Conservation (phyloP, 2,888 invertebrate genomes). For the Volucella inanis region DNA sequence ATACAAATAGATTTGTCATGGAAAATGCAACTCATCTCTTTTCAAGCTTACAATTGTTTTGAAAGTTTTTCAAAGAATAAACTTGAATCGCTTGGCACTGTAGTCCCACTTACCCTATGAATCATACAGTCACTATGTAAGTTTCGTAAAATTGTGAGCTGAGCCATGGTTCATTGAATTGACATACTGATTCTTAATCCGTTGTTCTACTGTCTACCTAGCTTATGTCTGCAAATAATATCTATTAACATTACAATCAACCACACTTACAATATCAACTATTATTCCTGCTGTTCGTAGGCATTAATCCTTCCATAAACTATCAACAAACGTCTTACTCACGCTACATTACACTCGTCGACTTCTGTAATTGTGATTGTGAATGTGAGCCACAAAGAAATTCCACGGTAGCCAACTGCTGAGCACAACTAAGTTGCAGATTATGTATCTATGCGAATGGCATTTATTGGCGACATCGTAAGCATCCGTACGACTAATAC, state of each 20-base stretch:
- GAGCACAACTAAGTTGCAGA: constrained; percentile 18
- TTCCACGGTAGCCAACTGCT: constrained; percentile 51
- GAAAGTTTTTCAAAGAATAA: too few relatives aligned
- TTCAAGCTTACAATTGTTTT: too few relatives aligned
- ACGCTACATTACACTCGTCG: constrained; percentile 32
- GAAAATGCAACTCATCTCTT: too few relatives aligned
- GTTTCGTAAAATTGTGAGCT: background rate
- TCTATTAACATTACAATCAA: constrained; percentile 25
- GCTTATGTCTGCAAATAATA: constrained; percentile 26
- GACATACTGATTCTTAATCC: background rate
- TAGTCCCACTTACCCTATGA: too few relatives aligned
- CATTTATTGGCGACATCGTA: constrained; percentile 55
- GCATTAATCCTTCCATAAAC: constrained; percentile 38
- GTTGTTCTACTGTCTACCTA: constrained; percentile 14
- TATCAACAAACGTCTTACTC: constrained; percentile 46
- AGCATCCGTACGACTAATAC: constrained; percentile 26
- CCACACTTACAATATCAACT: constrained; percentile 13
- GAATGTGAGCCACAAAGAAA: constrained; percentile 11
- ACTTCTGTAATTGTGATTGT: constrained; percentile 39
- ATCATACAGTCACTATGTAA: too few relatives aligned
- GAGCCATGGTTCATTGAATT: constrained; percentile 36
- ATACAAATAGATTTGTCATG: too few relatives aligned
- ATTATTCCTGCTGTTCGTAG: background rate
- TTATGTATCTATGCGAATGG: constrained; percentile 53
- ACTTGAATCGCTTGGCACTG: too few relatives aligned